Base-by-base conservation (phyloP, 2,888 invertebrate species). In the Operophtera brumata region DNA sequence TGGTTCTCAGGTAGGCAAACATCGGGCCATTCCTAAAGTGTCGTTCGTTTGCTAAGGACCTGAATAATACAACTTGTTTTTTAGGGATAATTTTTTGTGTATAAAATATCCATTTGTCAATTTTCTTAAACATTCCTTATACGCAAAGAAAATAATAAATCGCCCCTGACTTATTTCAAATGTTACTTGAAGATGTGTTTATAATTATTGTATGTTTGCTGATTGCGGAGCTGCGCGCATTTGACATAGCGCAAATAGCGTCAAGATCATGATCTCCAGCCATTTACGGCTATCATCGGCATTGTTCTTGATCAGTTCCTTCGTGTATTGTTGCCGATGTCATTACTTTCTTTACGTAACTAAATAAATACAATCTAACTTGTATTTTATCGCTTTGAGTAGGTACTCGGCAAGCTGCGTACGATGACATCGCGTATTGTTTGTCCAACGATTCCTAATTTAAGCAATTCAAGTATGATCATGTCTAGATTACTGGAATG, bases 371-470 rank as follows among this genome's bases (percentile, higher is more conserved):
- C 4, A 43, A 43, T 25, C 8, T 40, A n/a, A 43, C 30, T 13
- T 13, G 13, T 8, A 32, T 47, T 28, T 34, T 44, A 20, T 53
- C 30, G 34, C 34, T 12, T 52, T 40, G 40, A 28, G 7, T 11
- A 40, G 42, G 12, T 11, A 12, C 32, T 25, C n/a, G n/a, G n/a
- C n/a, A n/a, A 25, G 30, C 14, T 6, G 9, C 36, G 37, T 13
- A 5, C 36, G 28, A 36, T 46, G 45, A 41, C 45, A 34, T 6
- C 1, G 7, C 11, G 14, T 14, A 39, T 64, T 63, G 61, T 56
- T 54, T 49, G 57, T 14, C n/a, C 12, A 14, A 28, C 56, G 65
- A 62, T 71, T 70, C 69, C 67, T 73, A 77, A 75, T 73, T 67
- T 47, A 70, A 70, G 66, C 61, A 70, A 71, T 70, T 70, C 71